phyloP scores from a whole-genome alignment of 2,113 vertebrate genomes.

The Caranx ignobilis region DNA sequence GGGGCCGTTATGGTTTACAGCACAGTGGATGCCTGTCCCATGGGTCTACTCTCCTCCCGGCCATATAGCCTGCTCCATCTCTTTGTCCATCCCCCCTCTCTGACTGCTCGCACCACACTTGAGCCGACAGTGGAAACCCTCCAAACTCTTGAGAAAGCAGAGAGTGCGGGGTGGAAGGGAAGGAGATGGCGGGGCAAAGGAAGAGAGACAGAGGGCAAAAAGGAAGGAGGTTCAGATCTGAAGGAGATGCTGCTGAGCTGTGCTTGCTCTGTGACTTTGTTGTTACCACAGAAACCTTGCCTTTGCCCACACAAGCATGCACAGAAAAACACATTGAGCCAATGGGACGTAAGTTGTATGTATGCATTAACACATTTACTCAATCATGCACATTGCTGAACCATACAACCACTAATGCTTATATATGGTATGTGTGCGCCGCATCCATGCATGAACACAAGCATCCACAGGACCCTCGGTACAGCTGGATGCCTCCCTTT shows the following conservation, averaged over 20 bases:
- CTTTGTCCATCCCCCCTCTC: slow-evolving; percentile 44
- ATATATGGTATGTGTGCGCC: background rate
- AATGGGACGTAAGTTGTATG: slow-evolving; percentile 23
- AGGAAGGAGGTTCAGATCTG: background rate
- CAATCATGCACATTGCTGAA: slow-evolving; percentile 30
- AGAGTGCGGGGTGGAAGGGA: background rate
- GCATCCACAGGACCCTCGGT: background rate
- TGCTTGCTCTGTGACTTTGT: slow-evolving; percentile 14
- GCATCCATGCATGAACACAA: slow-evolving; percentile 24
- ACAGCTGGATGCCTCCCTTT: slow-evolving; percentile 1
- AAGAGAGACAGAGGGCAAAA: background rate
- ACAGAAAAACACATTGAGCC: slow-evolving; percentile 16
- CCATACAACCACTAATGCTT: slow-evolving; percentile 3
- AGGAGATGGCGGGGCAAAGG: background rate
- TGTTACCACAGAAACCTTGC: slow-evolving; percentile 35
- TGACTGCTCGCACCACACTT: background rate
- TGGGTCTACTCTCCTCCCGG: slow-evolving; percentile 60
- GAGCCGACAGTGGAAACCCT: slow-evolving; percentile 3
- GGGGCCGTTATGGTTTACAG: slow-evolving; percentile 75
- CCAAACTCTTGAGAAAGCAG: slow-evolving; percentile 21
- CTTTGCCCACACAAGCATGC: background rate
- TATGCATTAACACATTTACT: slow-evolving; percentile 44
- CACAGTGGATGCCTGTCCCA: slow-evolving; percentile 67
- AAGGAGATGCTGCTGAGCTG: slow-evolving; percentile 20
- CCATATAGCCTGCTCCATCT: slow-evolving; percentile 34